These are phyloP conservation scores for Apamea sordens DNA, from an alignment of 2,888 invertebrate genomes.

Conservation along the genomic window DNA sequence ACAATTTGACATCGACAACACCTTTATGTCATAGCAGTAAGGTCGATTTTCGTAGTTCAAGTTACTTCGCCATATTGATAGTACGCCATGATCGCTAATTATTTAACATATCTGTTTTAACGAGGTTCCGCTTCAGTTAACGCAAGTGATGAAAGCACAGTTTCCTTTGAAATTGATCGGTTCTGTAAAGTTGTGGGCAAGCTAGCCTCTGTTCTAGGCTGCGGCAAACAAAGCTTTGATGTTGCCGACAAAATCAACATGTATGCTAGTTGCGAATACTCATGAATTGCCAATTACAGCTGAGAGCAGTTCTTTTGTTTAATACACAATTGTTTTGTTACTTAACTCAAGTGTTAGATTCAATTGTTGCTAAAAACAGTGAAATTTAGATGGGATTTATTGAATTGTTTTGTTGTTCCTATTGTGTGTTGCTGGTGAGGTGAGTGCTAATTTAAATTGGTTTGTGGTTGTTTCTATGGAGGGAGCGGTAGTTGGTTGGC, in stretches of 20 bases:
- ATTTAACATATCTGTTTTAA: conserved; percentile 19
- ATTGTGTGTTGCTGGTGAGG: conserved; percentile 39
- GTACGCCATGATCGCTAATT: neutral
- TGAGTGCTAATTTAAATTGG: conserved; percentile 56
- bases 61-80: neutral
- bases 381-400: conserved; percentile 31
- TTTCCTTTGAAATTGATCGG: conserved; percentile 61
- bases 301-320: conserved; percentile 56
- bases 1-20: neutral
- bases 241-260: conserved; percentile 64
- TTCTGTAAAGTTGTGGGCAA: conserved; percentile 57
- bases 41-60: neutral
- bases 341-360: conserved; percentile 41
- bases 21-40: neutral
- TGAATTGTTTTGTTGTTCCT: conserved; percentile 32
- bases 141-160: conserved; percentile 47
- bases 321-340: conserved; percentile 51
- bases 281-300: conserved; percentile 65
- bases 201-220: conserved; percentile 41
- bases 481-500: conserved; percentile 1
- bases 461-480: conserved; percentile 35
- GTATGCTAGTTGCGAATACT: conserved; percentile 40
- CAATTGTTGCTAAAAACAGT: conserved; percentile 53
- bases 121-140: conserved; percentile 17
- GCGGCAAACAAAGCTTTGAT: conserved; percentile 62